Evolutionary conservation across 1,140 invertebrate species (phyloP), one percentile per base, ranked within the genome.

Genomic region (Helicoverpa zea): DNA sequence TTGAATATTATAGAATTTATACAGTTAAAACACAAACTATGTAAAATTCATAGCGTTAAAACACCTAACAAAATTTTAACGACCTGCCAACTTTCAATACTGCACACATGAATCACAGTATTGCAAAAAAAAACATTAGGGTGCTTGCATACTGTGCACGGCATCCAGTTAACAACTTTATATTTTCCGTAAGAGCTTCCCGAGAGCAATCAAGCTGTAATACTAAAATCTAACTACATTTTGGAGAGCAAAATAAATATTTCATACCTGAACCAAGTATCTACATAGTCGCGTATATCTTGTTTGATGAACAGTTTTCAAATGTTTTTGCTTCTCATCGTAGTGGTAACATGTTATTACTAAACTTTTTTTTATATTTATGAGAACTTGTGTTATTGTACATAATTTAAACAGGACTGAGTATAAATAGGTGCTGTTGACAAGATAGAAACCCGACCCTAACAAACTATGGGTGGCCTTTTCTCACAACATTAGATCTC

Each of bases 241-340:
- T 58, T 43, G 47, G 68, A 72, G 51, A 72, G 68, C 52, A 72
- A 72, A 72, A 72, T 54, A 72, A 72, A 68, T 49, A 68, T 16
- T 68, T 68, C 18, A 49, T 68, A 68, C 64, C n/a, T 49, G 64
- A 54, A 54, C 68, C 30, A 13, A 30, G 35, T 12, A 43, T 49
- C 10, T 47, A 49, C 43, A 2, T 0, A 47, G 23, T 29, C 59
- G 61, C 14, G 29, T 30, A 16, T 43, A 43, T 43, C 63, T 35
- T 16, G 30, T 43, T 64, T 64, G 35, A 66, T 66, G 43, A 47
- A 23, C 14, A 35, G 14, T 52, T 70, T 70, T 70, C 11, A 70
- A 47, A 43, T 43, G 5, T 43, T 43, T 43, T 43, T 43, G 35
- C 35, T 43, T 43, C 4, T 43, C 35, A 7, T 43, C 5, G 5